Percentiles rank a stretch among this genome's conserved stretches.
phyloP scores from a whole-genome alignment of 2,797 vertebrate genomes.

The Anguilla obscura region DNA sequence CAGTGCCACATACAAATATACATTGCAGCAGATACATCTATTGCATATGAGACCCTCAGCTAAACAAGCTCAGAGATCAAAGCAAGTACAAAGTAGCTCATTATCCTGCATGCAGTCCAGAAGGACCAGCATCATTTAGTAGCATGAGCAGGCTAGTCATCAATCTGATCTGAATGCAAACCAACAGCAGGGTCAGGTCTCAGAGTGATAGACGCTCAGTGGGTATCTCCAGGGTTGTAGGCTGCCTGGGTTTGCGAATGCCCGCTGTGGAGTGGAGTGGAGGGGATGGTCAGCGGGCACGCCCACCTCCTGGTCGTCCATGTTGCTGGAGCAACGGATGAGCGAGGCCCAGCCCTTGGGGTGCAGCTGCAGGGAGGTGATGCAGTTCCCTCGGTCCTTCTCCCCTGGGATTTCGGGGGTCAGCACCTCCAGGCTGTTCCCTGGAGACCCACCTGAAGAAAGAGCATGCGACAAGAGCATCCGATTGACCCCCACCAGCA shows the following conservation, averaged over 20 bases:
- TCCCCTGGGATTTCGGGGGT: slow-evolving; percentile 92
- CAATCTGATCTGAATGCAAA: background rate
- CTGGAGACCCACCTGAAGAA: slow-evolving; percentile 82
- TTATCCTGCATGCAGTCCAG: background rate
- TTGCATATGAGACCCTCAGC: background rate
- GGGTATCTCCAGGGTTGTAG: background rate
- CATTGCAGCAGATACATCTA: background rate
- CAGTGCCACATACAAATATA: background rate
- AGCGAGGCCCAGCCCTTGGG: slow-evolving; percentile 97
- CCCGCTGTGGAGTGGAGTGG: background rate
- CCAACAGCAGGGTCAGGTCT: background rate
- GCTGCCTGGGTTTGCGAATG: background rate
- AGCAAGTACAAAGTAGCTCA: background rate
- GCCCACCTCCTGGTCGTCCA: slow-evolving; percentile 95
- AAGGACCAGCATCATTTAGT: background rate
- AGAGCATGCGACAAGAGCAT: no score
- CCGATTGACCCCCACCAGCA: background rate
- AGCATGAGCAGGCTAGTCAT: background rate
- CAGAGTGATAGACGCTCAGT: background rate
- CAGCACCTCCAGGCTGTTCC: slow-evolving; percentile 96
- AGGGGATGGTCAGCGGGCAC: background rate
- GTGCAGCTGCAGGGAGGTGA: slow-evolving; percentile 95
- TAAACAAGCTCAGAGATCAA: background rate
- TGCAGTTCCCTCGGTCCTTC: slow-evolving; percentile 94
- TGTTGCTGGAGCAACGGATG: slow-evolving; percentile 96